A percentile compares a stretch with the other conserved stretches of the same genome.
phyloP scores from a whole-genome alignment of 2,797 vertebrate species.

The Monodelphis domestica region DNA sequence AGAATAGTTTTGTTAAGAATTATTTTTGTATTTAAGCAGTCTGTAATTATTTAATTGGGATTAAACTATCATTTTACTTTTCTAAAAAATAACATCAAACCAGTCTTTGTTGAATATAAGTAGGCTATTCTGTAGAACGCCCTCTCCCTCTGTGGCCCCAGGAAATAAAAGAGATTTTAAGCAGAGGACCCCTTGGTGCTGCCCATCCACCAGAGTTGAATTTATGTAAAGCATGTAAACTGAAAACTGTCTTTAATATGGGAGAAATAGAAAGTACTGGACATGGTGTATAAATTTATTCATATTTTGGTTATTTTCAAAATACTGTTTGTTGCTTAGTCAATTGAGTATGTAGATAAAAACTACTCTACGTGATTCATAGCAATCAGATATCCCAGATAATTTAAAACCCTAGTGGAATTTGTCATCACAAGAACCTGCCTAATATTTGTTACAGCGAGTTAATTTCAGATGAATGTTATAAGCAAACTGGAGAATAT shows the following conservation, averaged over 20 bases:
- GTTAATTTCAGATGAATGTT: neutral
- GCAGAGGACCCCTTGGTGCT: too few relatives aligned
- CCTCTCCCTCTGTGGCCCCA: neutral
- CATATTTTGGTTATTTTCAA: constrained; percentile 54
- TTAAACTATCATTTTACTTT: constrained; percentile 13
- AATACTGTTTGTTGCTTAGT: constrained; percentile 40
- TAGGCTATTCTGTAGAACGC: neutral
- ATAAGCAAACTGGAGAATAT: neutral
- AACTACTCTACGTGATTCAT: constrained; percentile 34
- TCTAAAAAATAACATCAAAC: neutral
- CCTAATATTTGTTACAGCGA: neutral
- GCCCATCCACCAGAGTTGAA: too few relatives aligned
- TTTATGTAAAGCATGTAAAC: too few relatives aligned
- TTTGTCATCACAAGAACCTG: neutral
- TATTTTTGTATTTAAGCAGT: neutral
- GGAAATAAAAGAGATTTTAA: too few relatives aligned
- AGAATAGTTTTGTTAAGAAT: constrained; percentile 54
- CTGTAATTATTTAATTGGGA: constrained; percentile 58
- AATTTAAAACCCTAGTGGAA: constrained; percentile 9
- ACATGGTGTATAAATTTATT: neutral
- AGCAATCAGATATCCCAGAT: constrained; percentile 5
- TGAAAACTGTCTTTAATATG: neutral
- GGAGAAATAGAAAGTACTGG: neutral
- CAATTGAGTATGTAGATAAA: constrained; percentile 33
- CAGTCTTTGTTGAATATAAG: neutral